phyloP scores from a whole-genome alignment of 2,888 invertebrate species.

The Opisthograptis luteolata region DNA sequence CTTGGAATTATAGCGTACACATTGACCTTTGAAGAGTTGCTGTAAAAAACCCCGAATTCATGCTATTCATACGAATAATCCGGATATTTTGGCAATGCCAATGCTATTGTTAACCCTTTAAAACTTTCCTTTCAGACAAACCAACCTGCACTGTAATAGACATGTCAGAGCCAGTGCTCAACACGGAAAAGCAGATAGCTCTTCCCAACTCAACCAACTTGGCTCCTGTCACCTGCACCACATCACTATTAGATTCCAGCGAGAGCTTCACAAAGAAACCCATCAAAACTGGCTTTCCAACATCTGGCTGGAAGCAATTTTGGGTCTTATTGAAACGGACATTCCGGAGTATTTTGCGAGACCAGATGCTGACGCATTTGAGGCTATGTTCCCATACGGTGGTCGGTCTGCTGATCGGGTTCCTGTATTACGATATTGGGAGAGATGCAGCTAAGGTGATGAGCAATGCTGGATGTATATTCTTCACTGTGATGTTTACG shows the following conservation, averaged over 20 bases:
- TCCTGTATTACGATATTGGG: slow-evolving; percentile 96
- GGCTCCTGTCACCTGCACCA: slow-evolving; percentile 87
- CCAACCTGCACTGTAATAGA: slow-evolving; percentile 81
- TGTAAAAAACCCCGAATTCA: too few species aligned
- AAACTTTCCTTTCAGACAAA: slow-evolving; percentile 69
- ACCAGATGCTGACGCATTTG: slow-evolving; percentile 95
- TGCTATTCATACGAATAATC: too few species aligned
- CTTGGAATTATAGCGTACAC: too few species aligned
- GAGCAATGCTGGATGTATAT: slow-evolving; percentile 97
- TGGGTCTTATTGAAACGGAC: slow-evolving; percentile 94
- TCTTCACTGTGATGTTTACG: slow-evolving; percentile 97
- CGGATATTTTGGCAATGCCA: too few species aligned
- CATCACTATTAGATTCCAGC: slow-evolving; percentile 88
- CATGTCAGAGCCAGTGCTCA: slow-evolving; percentile 73
- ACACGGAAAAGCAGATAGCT: slow-evolving; percentile 64
- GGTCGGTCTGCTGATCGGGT: slow-evolving; percentile 95
- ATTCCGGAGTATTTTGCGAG: slow-evolving; percentile 91
- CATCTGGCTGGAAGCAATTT: slow-evolving; percentile 93
- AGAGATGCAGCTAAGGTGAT: slow-evolving; percentile 96
- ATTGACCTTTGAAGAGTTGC: too few species aligned
- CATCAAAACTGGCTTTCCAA: slow-evolving; percentile 90
- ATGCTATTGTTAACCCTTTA: too few species aligned
- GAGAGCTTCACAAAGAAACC: slow-evolving; percentile 88
- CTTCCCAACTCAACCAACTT: slow-evolving; percentile 69
- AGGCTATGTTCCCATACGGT: slow-evolving; percentile 93